A percentile compares a stretch with the other conserved stretches of the same genome.
Conservation (phyloP, 2,113 vertebrate genomes). For the Hymenochirus boettgeri region DNA sequence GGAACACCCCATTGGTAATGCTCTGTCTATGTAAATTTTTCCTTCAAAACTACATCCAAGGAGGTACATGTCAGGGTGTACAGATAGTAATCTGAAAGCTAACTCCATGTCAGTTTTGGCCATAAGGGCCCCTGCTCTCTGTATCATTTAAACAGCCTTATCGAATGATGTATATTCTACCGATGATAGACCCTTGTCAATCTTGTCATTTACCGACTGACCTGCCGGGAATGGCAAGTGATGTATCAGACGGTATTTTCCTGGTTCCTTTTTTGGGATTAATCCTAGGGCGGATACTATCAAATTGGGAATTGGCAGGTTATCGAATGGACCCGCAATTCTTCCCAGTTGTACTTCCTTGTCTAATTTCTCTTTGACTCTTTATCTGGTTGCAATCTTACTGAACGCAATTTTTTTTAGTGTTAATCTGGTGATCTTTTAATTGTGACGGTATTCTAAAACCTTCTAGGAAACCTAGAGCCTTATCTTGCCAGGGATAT, state of each 20-base stretch:
- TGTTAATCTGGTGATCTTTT: too few species aligned
- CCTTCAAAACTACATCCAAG: too few species aligned
- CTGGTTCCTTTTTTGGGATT: constrained; percentile 66
- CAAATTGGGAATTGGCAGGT: constrained; percentile 53
- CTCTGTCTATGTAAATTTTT: too few species aligned
- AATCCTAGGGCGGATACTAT: constrained; percentile 56
- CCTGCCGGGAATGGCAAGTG: constrained; percentile 63
- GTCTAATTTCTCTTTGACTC: constrained; percentile 34
- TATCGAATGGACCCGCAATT: constrained; percentile 56
- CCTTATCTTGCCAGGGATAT: too few species aligned
- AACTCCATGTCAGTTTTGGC: neutral
- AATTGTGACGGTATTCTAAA: too few species aligned
- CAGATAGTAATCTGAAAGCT: neutral
- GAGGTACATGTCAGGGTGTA: too few species aligned
- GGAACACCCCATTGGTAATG: too few species aligned
- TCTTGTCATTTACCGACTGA: constrained; percentile 51
- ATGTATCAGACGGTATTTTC: constrained; percentile 60
- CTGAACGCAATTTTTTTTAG: too few species aligned
- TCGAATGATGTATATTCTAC: neutral
- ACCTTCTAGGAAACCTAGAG: too few species aligned
- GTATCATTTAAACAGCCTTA: neutral
- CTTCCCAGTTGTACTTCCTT: constrained; percentile 47
- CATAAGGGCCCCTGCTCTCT: neutral
- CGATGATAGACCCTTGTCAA: constrained; percentile 44
- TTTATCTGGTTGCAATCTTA: too few species aligned